A percentile compares a stretch with the other conserved stretches of the same genome.
Evolutionary conservation across 1,140 invertebrate genomes (phyloP).

Genomic region (Araneus ventricosus): DNA sequence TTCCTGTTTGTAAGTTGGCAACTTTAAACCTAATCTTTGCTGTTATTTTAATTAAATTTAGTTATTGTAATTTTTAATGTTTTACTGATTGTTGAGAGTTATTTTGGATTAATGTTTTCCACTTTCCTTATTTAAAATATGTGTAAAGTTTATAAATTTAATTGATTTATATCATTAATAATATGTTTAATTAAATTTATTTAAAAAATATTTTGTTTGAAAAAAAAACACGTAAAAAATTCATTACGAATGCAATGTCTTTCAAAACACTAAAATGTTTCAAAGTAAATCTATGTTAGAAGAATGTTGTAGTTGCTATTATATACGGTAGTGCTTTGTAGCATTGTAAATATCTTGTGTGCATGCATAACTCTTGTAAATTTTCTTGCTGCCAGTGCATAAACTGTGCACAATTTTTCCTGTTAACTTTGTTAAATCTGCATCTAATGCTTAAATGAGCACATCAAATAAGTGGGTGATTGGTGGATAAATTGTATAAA

Average conservation of each 20-base stretch:
- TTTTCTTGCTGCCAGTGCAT: constrained; percentile 15
- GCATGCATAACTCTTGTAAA: neutral
- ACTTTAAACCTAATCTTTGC: too few species aligned
- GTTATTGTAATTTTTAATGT: neutral
- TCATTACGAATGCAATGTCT: neutral
- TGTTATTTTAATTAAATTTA: too few species aligned
- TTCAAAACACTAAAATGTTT: neutral
- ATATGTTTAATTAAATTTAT: too few species aligned
- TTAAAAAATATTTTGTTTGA: too few species aligned
- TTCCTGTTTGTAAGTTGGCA: too few species aligned
- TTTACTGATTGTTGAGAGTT: neutral
- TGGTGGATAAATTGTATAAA: neutral
- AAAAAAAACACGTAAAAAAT: neutral
- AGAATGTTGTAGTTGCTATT: neutral
- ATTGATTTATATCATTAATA: neutral
- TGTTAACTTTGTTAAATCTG: constrained; percentile 14
- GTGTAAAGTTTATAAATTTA: neutral
- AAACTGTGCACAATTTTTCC: neutral
- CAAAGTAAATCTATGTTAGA: neutral
- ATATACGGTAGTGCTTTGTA: neutral
- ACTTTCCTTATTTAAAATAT: neutral
- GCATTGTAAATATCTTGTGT: neutral
- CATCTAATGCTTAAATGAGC: constrained; percentile 10
- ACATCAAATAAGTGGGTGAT: neutral
- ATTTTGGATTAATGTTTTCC: neutral